Percentiles rank a stretch among this genome's conserved stretches.
These are phyloP conservation scores for Grus americana DNA, from an alignment of 2,113 vertebrate species.

Conservation along the genomic window DNA sequence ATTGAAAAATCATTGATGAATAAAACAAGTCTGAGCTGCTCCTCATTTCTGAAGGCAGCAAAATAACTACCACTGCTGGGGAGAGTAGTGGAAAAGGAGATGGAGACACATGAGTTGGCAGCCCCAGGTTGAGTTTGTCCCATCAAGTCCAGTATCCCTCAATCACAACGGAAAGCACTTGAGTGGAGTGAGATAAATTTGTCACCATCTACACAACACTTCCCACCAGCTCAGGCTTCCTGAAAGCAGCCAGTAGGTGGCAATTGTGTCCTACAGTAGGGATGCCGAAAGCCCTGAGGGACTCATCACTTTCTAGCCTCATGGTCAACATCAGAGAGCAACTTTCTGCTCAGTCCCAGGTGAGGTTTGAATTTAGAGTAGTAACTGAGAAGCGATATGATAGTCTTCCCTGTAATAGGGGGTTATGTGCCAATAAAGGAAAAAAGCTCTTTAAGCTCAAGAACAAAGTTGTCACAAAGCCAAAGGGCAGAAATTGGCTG, in stretches of 20 bases:
- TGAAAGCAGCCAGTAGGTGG: slow-evolving; percentile 43
- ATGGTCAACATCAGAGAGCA: background rate
- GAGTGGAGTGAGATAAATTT: background rate
- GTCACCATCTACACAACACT: accelerated
- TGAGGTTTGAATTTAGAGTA: background rate
- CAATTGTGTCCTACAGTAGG: background rate
- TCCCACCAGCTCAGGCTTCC: background rate
- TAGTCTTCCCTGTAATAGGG: background rate
- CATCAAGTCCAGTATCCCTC: background rate
- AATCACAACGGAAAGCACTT: background rate
- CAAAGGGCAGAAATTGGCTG: background rate
- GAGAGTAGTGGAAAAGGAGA: background rate
- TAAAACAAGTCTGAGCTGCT: background rate
- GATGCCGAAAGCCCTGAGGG: background rate
- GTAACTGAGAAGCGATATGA: background rate
- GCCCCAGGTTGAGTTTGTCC: background rate
- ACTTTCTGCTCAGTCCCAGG: background rate
- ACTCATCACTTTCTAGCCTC: background rate
- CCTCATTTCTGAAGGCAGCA: background rate
- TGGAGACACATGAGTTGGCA: background rate
- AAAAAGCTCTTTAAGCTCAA: background rate
- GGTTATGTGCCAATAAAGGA: background rate
- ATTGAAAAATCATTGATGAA: background rate
- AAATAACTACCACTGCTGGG: background rate
- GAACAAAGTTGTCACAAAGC: background rate